Conservation (phyloP, 2,888 invertebrate genomes). For the Amorpha juglandis region DNA sequence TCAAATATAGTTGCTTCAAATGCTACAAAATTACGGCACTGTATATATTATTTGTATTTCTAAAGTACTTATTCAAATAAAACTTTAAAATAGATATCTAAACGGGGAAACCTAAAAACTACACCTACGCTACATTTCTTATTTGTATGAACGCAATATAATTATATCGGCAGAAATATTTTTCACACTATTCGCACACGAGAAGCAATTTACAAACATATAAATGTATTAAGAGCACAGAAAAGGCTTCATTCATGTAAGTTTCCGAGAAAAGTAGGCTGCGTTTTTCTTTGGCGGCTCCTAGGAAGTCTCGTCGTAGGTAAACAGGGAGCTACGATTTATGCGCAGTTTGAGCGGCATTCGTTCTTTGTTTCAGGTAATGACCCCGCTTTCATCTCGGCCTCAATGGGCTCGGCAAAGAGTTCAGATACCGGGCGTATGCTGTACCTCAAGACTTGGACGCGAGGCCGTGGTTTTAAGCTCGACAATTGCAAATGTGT, state of each 20-base stretch:
- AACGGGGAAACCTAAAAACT: too few species aligned
- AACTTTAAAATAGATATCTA: neutral
- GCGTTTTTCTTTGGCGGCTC: constrained; percentile 75
- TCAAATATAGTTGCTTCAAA: neutral
- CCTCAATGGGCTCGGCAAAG: constrained; percentile 76
- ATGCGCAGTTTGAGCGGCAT: constrained; percentile 79
- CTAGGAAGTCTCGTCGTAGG: constrained; percentile 72
- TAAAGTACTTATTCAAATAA: too few species aligned
- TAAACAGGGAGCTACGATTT: constrained; percentile 80
- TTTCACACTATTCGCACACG: constrained; percentile 27
- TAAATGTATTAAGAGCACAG: constrained; percentile 56
- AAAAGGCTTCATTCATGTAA: constrained; percentile 66
- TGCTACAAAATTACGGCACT: neutral
- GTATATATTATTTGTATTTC: too few species aligned
- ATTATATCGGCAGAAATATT: constrained; percentile 7
- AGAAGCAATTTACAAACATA: constrained; percentile 36
- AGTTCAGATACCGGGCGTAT: constrained; percentile 65
- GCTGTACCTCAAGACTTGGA: constrained; percentile 19
- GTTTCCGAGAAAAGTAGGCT: constrained; percentile 67
- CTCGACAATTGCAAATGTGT: constrained; percentile 21
- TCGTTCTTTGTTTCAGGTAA: constrained; percentile 82
- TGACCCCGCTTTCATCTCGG: constrained; percentile 80
- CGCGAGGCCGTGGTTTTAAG: constrained; percentile 19
- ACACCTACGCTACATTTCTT: neutral
- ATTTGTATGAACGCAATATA: neutral